These are phyloP conservation scores for Aepyceros melampus DNA, from an alignment of 2,113 vertebrate genomes.

Conservation along the genomic window DNA sequence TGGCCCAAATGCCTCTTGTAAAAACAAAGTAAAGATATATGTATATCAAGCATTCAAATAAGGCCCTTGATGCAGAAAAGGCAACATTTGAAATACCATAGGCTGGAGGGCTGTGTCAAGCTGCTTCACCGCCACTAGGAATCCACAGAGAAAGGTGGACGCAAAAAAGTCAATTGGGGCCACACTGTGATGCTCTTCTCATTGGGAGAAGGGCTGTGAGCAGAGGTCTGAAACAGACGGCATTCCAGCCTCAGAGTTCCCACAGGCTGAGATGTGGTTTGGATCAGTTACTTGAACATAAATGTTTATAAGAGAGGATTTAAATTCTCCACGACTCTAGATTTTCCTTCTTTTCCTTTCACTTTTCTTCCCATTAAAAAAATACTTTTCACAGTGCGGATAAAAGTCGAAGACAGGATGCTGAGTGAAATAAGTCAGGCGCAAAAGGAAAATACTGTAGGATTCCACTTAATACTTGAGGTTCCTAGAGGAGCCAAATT, in stretches of 20 bases:
- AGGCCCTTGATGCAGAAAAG: not conserved
- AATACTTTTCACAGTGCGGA: not conserved
- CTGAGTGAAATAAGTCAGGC: not conserved
- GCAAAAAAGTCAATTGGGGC: not conserved
- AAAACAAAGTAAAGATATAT: not conserved
- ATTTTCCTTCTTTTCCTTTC: not conserved
- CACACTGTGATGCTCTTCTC: rapidly evolving
- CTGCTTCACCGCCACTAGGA: not conserved
- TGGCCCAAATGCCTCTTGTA: no score
- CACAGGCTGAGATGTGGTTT: not conserved
- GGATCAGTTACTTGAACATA: not conserved
- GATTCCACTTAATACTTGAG: rapidly evolving
- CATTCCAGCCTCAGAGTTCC: no score
- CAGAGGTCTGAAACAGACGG: rapidly evolving
- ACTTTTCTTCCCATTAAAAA: not conserved
- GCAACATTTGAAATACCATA: not conserved
- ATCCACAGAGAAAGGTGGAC: not conserved
- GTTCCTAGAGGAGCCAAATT: rapidly evolving
- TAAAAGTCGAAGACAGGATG: not conserved
- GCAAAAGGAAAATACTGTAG: rapidly evolving
- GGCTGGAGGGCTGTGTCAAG: not conserved
- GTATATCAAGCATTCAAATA: not conserved
- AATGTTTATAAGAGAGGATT: not conserved
- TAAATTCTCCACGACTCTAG: not conserved
- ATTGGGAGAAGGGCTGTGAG: no score